Evolutionary conservation across 2,113 vertebrate genomes (phyloP).

Genomic region (Pardalotus punctatus): DNA sequence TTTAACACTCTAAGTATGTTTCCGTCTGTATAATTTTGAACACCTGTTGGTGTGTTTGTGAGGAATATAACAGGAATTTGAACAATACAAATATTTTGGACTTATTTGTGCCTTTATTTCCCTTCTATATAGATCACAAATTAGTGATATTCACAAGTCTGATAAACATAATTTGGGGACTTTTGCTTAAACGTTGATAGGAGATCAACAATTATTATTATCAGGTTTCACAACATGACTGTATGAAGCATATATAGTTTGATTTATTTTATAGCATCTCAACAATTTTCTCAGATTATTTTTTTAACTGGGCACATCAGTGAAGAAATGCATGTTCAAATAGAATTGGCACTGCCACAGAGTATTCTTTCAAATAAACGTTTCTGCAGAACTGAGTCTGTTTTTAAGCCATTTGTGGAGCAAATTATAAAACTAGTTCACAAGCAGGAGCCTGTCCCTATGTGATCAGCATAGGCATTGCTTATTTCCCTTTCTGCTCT

Average conservation of each 20-base stretch:
- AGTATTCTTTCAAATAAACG: constrained; percentile 81
- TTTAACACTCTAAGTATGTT: neutral
- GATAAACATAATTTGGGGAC: neutral
- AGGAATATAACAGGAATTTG: neutral
- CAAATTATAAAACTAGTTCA: neutral
- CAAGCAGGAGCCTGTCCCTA: neutral
- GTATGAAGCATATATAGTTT: constrained; percentile 71
- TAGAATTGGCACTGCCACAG: constrained; percentile 66
- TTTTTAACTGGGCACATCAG: constrained; percentile 76
- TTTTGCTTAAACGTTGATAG: neutral
- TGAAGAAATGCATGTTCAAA: constrained; percentile 76
- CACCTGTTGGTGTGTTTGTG: accelerated
- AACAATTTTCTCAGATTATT: constrained; percentile 76
- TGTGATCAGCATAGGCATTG: neutral
- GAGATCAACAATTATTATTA: constrained; percentile 4
- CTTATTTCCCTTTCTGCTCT: neutral
- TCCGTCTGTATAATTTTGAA: neutral
- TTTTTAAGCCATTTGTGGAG: neutral
- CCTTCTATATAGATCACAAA: neutral
- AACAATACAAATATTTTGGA: neutral
- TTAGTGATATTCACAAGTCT: constrained; percentile 11
- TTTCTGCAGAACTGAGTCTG: constrained; percentile 33
- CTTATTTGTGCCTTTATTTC: neutral
- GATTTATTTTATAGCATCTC: constrained; percentile 77
- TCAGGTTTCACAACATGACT: constrained; percentile 80